Percentiles rank a stretch among this genome's conserved stretches.
Conservation (phyloP, 2,888 invertebrate species). For the Odontothrips loti region DNA sequence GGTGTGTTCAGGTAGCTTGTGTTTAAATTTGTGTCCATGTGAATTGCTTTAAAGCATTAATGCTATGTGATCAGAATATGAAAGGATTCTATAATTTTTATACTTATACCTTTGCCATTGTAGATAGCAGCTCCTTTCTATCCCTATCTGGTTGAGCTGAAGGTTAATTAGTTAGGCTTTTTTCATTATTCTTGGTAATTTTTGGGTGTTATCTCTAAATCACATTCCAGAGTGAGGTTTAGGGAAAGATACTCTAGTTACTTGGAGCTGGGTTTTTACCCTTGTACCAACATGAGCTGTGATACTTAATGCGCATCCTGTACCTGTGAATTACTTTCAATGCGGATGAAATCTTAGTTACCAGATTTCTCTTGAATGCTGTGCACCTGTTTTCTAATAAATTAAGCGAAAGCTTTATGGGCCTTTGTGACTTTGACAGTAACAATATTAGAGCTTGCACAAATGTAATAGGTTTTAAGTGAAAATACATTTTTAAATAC, state of each 20-base stretch:
- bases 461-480: background rate
- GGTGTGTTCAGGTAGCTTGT: background rate
- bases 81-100: background rate
- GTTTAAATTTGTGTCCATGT: background rate
- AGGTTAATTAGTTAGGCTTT: background rate
- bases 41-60: background rate
- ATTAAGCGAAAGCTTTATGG: background rate
- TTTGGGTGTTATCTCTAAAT: background rate
- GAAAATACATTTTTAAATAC: background rate
- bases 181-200: background rate
- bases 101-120: background rate
- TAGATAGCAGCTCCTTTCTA: background rate
- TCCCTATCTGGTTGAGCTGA: background rate
- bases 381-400: background rate
- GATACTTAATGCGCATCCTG: conserved; percentile 1
- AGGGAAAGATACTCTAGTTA: background rate
- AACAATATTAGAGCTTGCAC: too few relatives aligned
- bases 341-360: conserved; percentile 12
- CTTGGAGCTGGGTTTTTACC: background rate
- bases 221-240: background rate
- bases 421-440: too few relatives aligned
- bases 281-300: conserved; percentile 13
- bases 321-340: background rate
- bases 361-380: conserved; percentile 11
- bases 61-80: conserved; percentile 17